Base-by-base conservation (phyloP, 1,140 invertebrate species). In the Bombus affinis region DNA sequence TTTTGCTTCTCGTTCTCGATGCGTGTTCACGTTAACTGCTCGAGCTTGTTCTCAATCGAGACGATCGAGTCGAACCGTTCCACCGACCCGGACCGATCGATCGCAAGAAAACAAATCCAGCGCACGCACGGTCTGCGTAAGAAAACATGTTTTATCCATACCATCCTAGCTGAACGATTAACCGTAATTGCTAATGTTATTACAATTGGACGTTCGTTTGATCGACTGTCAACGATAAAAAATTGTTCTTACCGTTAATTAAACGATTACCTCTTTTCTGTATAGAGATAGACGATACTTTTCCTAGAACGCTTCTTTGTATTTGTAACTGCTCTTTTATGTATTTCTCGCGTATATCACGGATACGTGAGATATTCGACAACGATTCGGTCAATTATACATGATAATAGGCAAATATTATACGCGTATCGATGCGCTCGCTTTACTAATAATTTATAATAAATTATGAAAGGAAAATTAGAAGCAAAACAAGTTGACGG, bases 1-100 rank as follows among this genome's bases (percentile, higher is more conserved):
- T 87, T 91, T 87, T 87, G 88, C 88, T 90, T 87, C 88, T 86
- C 73, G 76, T 91, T 89, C 74, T 87, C 88, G 81, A 66, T 77
- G 65, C 70, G 73, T 22, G 18, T 74, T 70, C 53, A 15, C 62
- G 65, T 57, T 42, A 76, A 83, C 44, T n/a, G 42, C 35, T 83
- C 57, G 74, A 83, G 74, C 44, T 78, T 83, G 22, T 6, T 74
- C 9, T 44, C 10, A 0, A 59, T 12, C 53, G 22, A 22, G 13
- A 39, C 68, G 28, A 59, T 73, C 28, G 37, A 59, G 28, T 42
- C 18, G 44, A 66, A n/a, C 28, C 2, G 2, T 47, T 28, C n/a
- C 13, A 66, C 39, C 59, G 35, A 53, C 6, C 28, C 53, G 42
- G 32, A 62, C 53, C 39, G 37, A 66, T 66, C 44, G 62, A 68